Evolutionary conservation across 2,113 vertebrate genomes (phyloP).

Genomic region (Myotis davidii): DNA sequence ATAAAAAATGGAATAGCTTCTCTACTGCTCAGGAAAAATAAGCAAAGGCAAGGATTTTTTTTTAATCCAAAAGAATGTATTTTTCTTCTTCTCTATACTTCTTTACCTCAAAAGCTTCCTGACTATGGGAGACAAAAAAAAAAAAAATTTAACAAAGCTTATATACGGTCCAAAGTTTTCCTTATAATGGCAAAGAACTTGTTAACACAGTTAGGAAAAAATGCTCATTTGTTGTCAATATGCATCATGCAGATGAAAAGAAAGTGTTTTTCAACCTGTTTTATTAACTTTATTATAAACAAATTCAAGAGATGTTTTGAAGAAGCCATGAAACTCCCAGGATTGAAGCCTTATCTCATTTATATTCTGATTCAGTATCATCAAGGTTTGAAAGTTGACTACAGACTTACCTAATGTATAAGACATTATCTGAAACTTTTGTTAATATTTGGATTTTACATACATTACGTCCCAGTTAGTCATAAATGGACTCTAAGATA

Average conservation of each 20-base stretch:
- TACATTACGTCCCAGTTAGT: neutral
- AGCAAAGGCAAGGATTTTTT: neutral
- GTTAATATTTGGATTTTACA: neutral
- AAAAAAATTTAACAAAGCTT: neutral
- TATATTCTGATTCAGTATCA: neutral
- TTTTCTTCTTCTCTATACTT: conserved; percentile 43
- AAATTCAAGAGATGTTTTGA: conserved; percentile 11
- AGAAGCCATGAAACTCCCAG: neutral
- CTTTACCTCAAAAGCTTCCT: conserved; percentile 41
- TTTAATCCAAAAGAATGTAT: neutral
- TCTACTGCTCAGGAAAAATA: conserved; percentile 56
- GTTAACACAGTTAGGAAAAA: neutral
- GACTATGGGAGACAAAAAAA: neutral
- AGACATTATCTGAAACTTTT: neutral
- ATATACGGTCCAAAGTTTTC: neutral
- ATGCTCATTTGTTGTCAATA: neutral
- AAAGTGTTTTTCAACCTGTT: neutral
- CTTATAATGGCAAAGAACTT: neutral
- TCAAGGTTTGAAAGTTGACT: conserved; percentile 34
- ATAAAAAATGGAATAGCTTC: conserved; percentile 10
- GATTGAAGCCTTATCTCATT: neutral
- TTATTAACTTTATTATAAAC: conserved; percentile 39
- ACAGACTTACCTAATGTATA: neutral
- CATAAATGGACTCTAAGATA: conserved; percentile 19
- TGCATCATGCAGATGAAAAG: neutral